Evolutionary conservation across 35 echinoderm and acorn worm genomes (phyloP), one percentile per base, ranked within the genome.

Genomic region (Apostichopus parvimensis): DNA sequence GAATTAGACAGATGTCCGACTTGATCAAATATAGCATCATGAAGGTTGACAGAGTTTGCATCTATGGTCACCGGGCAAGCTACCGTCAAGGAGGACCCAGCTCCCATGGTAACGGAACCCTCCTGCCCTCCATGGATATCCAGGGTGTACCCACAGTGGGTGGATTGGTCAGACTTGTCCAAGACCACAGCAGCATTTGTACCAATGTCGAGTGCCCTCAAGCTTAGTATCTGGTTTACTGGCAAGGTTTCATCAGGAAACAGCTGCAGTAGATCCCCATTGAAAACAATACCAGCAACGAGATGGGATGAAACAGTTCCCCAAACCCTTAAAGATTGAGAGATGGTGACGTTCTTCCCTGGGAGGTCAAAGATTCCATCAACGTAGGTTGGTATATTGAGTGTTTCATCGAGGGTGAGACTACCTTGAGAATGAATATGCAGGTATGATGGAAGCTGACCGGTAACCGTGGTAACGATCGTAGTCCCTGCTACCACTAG

Each of bases 121-220:
- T 12, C 13, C 45, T 75, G 71, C 7, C 17, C 57, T 11, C 87
- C 89, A 61, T 80, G 70, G 7, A 98, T 86, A 5, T 93, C 45
- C 61, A 98, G 58, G 0, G 87, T 54, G 55, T 98, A 98, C 3
- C 96, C 96, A 93, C 96, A 98, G 61, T 89, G 22, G 23, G 57
- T 87, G 9, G 87, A 24, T 24, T 12, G 20, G 53, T 18, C 26
- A 5, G 96, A 95, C 7, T 88, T 15, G 58, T 95, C 87, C 22
- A 98, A 62, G 10, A 86, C 55, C 8, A 98, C 23, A 6, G 70
- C 79, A 5, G 96, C 84, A 82, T 91, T 77, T 15, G 56, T 0
- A 54, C 91, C 90, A 6, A 98, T 93, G 18, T 80, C 77, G 6
- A 96, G 84, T 26, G 76, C 80, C 9, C 24, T 34, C 55, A 96